phyloP scores from a whole-genome alignment of 2,888 invertebrate species.

The Nephrotoma guestfalica region DNA sequence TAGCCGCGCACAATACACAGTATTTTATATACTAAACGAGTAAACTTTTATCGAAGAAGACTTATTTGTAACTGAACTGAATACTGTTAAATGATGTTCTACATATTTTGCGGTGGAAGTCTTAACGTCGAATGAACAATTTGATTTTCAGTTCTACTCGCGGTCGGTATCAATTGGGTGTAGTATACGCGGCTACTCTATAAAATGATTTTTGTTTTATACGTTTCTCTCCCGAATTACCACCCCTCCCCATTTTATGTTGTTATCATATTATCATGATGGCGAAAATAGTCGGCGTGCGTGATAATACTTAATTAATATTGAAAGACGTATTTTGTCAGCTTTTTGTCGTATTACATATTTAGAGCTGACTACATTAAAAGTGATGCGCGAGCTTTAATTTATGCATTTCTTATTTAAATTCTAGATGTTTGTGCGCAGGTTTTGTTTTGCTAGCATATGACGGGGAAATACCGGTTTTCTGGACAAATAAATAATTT shows the following conservation, averaged over 20 bases:
- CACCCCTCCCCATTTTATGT: neutral
- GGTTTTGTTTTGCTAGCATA: neutral
- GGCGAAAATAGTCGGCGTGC: neutral
- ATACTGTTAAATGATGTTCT: too few relatives aligned
- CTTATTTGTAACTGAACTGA: neutral
- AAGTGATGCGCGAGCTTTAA: neutral
- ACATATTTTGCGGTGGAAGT: neutral
- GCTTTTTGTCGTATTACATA: neutral
- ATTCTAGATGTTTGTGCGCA: neutral
- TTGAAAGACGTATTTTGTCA: neutral
- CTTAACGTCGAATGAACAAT: neutral
- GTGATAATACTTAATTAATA: neutral
- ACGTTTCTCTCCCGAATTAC: neutral
- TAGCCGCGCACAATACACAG: neutral
- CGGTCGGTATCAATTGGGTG: neutral
- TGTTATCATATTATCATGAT: neutral
- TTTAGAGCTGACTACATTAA: neutral
- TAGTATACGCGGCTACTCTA: neutral
- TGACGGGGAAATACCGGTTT: neutral
- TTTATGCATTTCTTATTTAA: neutral
- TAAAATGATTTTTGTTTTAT: neutral
- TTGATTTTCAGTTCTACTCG: neutral
- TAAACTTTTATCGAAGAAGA: neutral
- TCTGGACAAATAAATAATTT: neutral
- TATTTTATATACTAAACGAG: neutral